Evolutionary conservation across 2,888 invertebrate genomes (phyloP).

Genomic region (Creontiades dilutus): DNA sequence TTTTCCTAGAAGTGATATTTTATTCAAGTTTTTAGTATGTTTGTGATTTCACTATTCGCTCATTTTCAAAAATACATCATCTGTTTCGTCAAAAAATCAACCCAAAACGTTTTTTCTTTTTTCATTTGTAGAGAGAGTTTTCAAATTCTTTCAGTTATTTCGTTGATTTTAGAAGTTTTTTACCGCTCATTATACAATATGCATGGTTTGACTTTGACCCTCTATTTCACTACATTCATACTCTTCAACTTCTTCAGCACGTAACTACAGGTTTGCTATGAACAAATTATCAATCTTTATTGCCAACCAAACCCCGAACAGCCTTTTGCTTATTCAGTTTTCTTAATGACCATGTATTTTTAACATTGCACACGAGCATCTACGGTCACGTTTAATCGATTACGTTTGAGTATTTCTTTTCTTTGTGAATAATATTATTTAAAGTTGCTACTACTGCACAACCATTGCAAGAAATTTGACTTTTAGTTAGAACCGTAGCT

Average conservation of each 20-base stretch:
- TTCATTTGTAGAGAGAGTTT: background rate
- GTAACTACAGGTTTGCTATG: conserved; percentile 54
- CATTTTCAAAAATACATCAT: no score
- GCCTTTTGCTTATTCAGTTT: conserved; percentile 10
- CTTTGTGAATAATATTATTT: no score
- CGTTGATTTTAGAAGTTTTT: background rate
- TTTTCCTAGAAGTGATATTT: no score
- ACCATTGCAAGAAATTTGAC: no score
- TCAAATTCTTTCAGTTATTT: background rate
- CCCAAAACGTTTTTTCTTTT: no score
- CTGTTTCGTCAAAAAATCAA: no score
- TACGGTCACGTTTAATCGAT: no score
- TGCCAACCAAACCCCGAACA: background rate
- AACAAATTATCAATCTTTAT: background rate
- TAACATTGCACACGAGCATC: background rate
- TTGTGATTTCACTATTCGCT: no score
- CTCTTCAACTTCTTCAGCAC: conserved; percentile 51
- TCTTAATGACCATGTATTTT: background rate
- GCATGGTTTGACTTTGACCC: conserved; percentile 13
- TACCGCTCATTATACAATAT: background rate
- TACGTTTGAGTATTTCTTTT: no score
- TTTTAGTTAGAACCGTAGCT: no score
- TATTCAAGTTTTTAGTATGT: no score
- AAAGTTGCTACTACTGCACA: no score
- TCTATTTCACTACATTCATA: conserved; percentile 44